phyloP scores from a whole-genome alignment of 2,888 invertebrate species.

The Ectobius pallidus region DNA sequence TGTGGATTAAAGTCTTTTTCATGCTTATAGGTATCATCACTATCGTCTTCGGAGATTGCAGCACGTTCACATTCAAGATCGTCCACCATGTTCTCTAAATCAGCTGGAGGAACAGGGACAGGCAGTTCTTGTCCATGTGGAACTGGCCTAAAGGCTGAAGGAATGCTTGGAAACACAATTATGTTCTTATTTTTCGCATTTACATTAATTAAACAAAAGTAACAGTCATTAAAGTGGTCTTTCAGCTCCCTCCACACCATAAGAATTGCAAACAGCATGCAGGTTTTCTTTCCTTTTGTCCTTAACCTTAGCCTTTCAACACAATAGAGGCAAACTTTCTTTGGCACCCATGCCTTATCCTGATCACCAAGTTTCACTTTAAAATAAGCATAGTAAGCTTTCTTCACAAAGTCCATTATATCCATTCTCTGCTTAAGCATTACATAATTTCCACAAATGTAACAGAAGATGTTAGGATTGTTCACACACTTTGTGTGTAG shows the following conservation, averaged over 20 bases:
- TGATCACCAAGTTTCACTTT: too few species aligned
- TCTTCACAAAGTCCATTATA: not conserved
- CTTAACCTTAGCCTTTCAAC: not conserved
- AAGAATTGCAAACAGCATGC: not conserved
- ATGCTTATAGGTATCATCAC: too few species aligned
- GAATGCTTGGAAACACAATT: not conserved
- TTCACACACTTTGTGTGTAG: too few species aligned
- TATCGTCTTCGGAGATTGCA: too few species aligned
- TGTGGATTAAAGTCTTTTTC: too few species aligned
- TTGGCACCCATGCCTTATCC: not conserved
- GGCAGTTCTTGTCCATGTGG: too few species aligned
- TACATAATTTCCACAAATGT: too few species aligned
- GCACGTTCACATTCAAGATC: too few species aligned
- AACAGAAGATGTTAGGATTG: too few species aligned
- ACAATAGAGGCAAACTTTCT: not conserved
- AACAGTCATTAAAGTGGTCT: not conserved
- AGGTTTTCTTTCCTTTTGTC: not conserved
- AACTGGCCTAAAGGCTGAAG: not conserved
- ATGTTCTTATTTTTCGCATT: not conserved
- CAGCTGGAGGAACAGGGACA: too few species aligned
- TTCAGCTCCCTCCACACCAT: not conserved
- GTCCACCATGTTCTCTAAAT: too few species aligned
- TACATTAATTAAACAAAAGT: not conserved
- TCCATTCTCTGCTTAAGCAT: not conserved
- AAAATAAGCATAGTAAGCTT: too few species aligned